Evolutionary conservation across 2,888 invertebrate genomes (phyloP), one percentile per base, ranked within the genome.

Genomic region (Pecten maximus): DNA sequence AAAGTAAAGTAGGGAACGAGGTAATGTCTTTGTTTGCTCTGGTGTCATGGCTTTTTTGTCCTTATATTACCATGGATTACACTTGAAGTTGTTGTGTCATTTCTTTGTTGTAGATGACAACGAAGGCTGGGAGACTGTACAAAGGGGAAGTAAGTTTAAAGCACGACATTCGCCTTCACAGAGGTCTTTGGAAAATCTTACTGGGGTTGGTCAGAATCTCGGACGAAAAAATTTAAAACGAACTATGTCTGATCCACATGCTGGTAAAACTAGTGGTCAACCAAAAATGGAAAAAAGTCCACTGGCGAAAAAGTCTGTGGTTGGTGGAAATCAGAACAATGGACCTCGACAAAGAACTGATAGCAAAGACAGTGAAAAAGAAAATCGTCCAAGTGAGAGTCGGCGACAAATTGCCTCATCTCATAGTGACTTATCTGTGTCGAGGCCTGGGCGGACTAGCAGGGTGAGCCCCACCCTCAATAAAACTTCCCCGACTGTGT

Each of bases 61-160:
- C n/a, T n/a, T n/a, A n/a, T n/a, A n/a, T n/a, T n/a, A n/a, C n/a
- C n/a, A n/a, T n/a, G n/a, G n/a, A n/a, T n/a, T n/a, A n/a, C n/a
- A n/a, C n/a, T n/a, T n/a, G n/a, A n/a, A n/a, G n/a, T n/a, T n/a
- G n/a, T n/a, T n/a, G n/a, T n/a, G n/a, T n/a, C 16, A 28, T 86
- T 44, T 50, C 19, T 87, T 23, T 39, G 40, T 91, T 89, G 28
- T 86, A 92, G 94, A 96, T 88, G 97, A 97, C 89, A 94, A 95
- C 87, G 97, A 97, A 91, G 99, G 99, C 0, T 99, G 99, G 99
- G 97, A 98, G 93, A 99, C 98, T 0, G 99, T 99, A 0, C 96
- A 96, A 0, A 98, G 97, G 91, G 96, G 96, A 87, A 95, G 98
- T 19, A 94, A 94, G 89, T 90, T 95, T n/a, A 94, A 96, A 90